Evolutionary conservation across 2,797 vertebrate genomes (phyloP).

Genomic region (Coracias cyanogaster): DNA sequence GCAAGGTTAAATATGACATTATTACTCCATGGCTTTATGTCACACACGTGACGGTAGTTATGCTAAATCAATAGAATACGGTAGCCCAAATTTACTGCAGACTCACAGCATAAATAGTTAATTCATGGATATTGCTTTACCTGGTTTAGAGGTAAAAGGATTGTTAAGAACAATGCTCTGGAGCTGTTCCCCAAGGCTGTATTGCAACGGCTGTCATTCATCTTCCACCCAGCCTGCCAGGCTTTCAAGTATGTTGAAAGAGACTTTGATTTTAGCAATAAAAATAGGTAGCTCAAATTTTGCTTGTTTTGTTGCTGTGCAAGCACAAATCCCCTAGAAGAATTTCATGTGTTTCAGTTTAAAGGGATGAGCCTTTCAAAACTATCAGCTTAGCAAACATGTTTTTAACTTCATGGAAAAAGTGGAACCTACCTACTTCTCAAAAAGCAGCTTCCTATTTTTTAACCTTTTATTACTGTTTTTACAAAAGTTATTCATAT

Average conservation of each 20-base stretch:
- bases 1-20: background rate
- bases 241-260: background rate
- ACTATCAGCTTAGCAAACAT: background rate
- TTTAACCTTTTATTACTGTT: background rate
- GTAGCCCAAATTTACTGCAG: background rate
- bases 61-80: background rate
- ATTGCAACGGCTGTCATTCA: background rate
- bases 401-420: background rate
- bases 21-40: background rate
- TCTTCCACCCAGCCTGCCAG: conserved; percentile 14
- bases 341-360: background rate
- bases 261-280: conserved; percentile 33
- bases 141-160: conserved; percentile 32
- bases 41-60: background rate
- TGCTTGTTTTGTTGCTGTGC: background rate
- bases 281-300: background rate
- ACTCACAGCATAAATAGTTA: background rate
- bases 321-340: background rate
- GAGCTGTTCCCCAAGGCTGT: conserved; percentile 8
- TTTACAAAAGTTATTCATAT: background rate
- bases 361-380: background rate
- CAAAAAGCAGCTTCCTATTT: background rate
- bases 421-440: background rate
- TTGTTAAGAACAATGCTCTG: background rate
- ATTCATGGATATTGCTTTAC: conserved; percentile 32